These are phyloP conservation scores for Salminus brasiliensis DNA, from an alignment of 2,113 vertebrate genomes.

Conservation along the genomic window DNA sequence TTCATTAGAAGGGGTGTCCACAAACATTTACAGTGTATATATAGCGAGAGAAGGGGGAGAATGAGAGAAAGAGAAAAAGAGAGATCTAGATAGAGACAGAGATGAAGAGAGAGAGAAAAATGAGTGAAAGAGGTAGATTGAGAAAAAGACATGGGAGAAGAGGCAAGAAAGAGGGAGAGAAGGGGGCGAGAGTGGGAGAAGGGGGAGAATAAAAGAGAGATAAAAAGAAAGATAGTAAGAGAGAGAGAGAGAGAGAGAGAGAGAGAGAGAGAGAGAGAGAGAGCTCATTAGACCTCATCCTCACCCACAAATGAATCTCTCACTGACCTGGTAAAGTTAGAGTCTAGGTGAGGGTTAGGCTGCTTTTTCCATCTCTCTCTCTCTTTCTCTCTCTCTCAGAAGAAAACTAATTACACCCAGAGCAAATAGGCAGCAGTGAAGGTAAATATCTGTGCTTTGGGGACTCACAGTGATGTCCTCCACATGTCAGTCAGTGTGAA, in stretches of 20 bases:
- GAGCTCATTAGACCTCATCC: constrained; percentile 45
- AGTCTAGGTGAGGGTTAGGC: constrained; percentile 58
- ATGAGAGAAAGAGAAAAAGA: not conserved
- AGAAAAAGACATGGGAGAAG: too few species aligned
- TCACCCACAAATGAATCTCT: constrained; percentile 56
- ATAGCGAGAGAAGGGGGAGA: not conserved
- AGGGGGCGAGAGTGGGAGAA: too few species aligned
- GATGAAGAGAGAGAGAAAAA: too few species aligned
- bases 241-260: constrained; percentile 6
- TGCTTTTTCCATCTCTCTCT: constrained; percentile 44
- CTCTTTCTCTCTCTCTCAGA: not conserved
- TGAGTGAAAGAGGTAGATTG: too few species aligned
- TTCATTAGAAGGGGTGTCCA: too few species aligned
- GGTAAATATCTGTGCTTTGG: not conserved
- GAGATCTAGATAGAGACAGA: not conserved
- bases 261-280: not conserved
- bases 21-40: not conserved
- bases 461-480: not conserved
- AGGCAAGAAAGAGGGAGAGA: too few species aligned
- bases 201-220: not conserved
- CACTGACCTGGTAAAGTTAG: constrained; percentile 62
- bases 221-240: not conserved
- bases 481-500: not conserved
- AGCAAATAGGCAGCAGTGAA: not conserved
- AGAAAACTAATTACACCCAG: constrained; percentile 22